Evolutionary conservation across 2,888 invertebrate genomes (phyloP), one percentile per base, ranked within the genome.

Genomic region (Megastigmus dorsalis): DNA sequence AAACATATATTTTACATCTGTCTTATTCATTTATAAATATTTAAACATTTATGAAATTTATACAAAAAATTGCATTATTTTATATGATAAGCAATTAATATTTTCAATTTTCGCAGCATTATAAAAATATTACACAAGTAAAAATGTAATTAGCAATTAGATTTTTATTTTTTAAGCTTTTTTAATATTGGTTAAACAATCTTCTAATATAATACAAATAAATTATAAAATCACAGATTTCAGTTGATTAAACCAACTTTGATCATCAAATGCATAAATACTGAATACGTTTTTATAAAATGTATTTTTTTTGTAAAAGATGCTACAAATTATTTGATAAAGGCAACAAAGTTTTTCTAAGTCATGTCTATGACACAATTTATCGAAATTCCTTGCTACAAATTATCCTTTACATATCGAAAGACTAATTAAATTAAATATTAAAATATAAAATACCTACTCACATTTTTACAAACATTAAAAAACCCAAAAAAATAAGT

Each of bases 321-420:
- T 48, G 41, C 60, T 43, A 26, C 10, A 36, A 38, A 50, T 72
- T 57, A 36, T 59, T 65, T 69, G 59, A 43, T 65, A 41, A 52
- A 68, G 45, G 4, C 3, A 74, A 41, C 13, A 36, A 54, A 41
- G 5, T 52, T 52, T 54, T 63, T 54, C n/a, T 38, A 69, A 74
- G 48, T 36, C 28, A 67, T n/a, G n/a, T 62, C 55, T 45, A 38
- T 41, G 41, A 65, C 7, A n/a, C 55, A 67, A 55, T 66, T 65
- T 54, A 43, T 30, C 55, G 15, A 26, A 69, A 65, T 28, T 28
- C 60, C 60, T 68, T 72, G 62, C 43, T 71, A 72, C 52, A 76
- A 72, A 72, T 76, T 72, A 76, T 72, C 68, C 45, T 68, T 76
- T 76, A 72, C 63, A 72, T 72, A 72, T 76, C 75, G 72, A 76